These are phyloP conservation scores for Acrossocheilus wenchowensis DNA, from an alignment of 2,797 vertebrate genomes.

Conservation along the genomic window DNA sequence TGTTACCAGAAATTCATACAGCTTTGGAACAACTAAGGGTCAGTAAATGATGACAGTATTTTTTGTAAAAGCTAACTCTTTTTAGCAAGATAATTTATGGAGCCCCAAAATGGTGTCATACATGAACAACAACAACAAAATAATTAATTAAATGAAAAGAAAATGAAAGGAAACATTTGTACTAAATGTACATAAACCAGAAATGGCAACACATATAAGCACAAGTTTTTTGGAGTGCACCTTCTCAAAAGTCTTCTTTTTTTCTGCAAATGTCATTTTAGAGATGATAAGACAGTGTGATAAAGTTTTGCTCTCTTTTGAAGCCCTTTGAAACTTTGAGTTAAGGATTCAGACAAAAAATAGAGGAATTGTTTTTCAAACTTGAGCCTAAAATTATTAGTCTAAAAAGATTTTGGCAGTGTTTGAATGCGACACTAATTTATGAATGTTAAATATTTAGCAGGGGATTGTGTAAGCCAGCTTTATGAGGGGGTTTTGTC, in stretches of 20 bases:
- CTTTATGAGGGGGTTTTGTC: conserved; percentile 15
- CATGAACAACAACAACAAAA: not conserved
- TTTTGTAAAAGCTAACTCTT: not conserved
- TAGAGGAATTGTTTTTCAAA: conserved; percentile 27
- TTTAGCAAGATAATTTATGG: not conserved
- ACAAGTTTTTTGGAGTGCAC: not conserved
- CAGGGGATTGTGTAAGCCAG: not conserved
- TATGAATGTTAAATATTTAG: conserved; percentile 22
- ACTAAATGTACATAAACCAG: not conserved
- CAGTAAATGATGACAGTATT: not conserved
- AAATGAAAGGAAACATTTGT: not conserved
- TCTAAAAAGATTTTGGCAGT: not conserved
- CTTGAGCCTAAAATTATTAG: conserved; percentile 6
- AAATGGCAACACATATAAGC: not conserved
- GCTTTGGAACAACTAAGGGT: not conserved
- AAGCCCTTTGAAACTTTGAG: not conserved
- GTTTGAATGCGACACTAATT: not conserved
- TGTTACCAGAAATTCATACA: not conserved
- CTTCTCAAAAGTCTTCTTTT: not conserved
- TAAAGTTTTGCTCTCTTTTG: conserved; percentile 1
- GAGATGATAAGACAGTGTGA: not conserved
- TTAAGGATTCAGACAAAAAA: conserved; percentile 22
- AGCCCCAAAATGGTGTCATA: not conserved
- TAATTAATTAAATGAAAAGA: not conserved
- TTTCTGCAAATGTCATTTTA: not conserved